A percentile compares a stretch with the other conserved stretches of the same genome.
Evolutionary conservation across 2,113 vertebrate species (phyloP).

Genomic region (Sardina pilchardus): DNA sequence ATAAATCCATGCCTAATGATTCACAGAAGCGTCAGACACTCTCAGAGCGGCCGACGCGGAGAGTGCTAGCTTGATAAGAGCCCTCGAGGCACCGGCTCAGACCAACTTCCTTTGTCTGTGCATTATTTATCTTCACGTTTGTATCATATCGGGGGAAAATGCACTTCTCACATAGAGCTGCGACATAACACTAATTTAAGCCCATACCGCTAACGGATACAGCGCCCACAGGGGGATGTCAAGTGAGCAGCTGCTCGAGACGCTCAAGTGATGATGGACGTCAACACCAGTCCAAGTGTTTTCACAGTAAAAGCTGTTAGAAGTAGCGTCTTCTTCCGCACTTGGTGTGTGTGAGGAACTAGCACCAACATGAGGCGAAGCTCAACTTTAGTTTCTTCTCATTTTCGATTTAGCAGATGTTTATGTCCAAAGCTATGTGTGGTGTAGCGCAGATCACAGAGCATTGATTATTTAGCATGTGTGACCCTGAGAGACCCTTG

Average conservation of each 20-base stretch:
- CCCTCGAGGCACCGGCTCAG: neutral
- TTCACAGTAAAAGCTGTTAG: neutral
- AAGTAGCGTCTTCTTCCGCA: neutral
- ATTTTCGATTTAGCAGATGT: neutral
- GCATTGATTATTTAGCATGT: neutral
- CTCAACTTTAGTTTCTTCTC: neutral
- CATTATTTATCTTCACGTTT: neutral
- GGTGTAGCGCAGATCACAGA: neutral
- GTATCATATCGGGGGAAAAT: neutral
- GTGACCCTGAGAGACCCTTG: no score
- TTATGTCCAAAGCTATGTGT: neutral
- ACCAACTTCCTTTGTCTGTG: neutral
- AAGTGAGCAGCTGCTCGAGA: neutral
- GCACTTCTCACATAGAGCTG: neutral
- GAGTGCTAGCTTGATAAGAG: neutral
- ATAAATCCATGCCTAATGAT: constrained; percentile 2
- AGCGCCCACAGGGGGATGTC: neutral
- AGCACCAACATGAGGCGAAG: neutral
- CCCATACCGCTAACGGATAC: neutral
- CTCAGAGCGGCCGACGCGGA: neutral
- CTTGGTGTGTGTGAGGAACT: neutral
- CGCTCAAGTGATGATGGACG: neutral
- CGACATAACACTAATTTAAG: neutral
- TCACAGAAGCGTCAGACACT: neutral
- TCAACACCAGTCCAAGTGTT: constrained; percentile 10